Conservation (phyloP, 2,888 invertebrate genomes). For the Entomobrya multifasciata region DNA sequence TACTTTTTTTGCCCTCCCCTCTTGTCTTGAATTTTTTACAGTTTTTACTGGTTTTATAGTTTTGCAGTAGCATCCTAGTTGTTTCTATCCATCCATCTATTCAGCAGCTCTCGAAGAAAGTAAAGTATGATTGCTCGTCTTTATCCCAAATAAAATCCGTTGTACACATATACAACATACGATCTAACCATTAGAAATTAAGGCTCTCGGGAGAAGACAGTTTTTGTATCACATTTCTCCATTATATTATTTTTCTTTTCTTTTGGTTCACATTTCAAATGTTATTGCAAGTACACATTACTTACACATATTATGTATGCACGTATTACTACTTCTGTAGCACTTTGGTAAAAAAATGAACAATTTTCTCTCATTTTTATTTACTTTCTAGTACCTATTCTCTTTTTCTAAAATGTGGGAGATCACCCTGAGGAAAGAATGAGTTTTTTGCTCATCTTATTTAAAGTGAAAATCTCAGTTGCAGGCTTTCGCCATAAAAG, state of each 20-base stretch:
- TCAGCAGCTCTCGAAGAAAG: no score
- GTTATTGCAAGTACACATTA: background rate
- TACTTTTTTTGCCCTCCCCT: no score
- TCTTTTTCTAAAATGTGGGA: background rate
- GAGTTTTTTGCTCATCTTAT: background rate
- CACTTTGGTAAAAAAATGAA: background rate
- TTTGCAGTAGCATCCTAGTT: background rate
- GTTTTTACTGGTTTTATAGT: background rate
- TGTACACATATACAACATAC: no score
- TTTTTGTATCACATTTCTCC: conserved; percentile 8
- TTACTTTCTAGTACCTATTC: background rate
- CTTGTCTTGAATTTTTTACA: conserved; percentile 5
- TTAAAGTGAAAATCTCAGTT: conserved; percentile 16
- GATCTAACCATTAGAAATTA: background rate
- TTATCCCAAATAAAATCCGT: background rate
- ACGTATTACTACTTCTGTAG: background rate
- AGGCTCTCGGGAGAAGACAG: background rate
- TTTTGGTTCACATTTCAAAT: background rate
- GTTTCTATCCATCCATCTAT: background rate
- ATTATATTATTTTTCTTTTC: conserved; percentile 3
- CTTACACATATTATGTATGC: background rate
- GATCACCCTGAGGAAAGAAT: background rate
- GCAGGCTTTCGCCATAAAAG: background rate
- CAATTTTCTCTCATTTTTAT: background rate
- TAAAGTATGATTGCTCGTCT: conserved; percentile 16